Percentiles rank a stretch among this genome's conserved stretches.
These are phyloP conservation scores for Palythoa caribaeorum DNA, from an alignment of 92 coral and sea anemone species.

Conservation along the genomic window DNA sequence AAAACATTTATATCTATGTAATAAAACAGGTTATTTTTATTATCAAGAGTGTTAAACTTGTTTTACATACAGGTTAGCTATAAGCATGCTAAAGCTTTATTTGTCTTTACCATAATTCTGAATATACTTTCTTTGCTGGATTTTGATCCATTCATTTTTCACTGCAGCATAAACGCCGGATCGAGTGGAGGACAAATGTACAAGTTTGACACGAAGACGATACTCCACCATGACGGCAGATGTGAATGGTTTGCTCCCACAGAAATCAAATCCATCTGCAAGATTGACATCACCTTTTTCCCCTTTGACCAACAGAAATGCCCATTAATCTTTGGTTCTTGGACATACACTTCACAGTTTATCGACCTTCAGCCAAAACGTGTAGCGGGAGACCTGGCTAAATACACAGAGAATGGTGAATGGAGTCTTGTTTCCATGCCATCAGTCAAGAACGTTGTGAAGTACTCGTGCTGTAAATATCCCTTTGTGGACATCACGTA, in stretches of 20 bases:
- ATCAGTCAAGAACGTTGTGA: slow-evolving; percentile 65
- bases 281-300: slow-evolving; percentile 92
- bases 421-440: slow-evolving; percentile 83
- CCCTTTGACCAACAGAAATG: slow-evolving; percentile 93
- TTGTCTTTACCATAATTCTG: too few species aligned
- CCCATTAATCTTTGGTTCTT: slow-evolving; percentile 84
- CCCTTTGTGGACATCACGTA: slow-evolving; percentile 85
- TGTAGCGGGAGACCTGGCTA: slow-evolving; percentile 77
- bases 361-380: slow-evolving; percentile 71
- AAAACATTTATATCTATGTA: too few species aligned
- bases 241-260: slow-evolving; percentile 92
- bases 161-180: slow-evolving; percentile 76
- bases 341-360: slow-evolving; percentile 83
- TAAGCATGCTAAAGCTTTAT: too few species aligned
- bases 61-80: too few species aligned
- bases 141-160: not conserved
- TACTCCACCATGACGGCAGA: slow-evolving; percentile 74
- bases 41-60: too few species aligned
- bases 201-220: slow-evolving; percentile 87
- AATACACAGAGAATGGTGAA: slow-evolving; percentile 90
- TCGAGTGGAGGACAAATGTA: slow-evolving; percentile 89
- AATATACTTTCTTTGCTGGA: not conserved
- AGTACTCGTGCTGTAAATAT: slow-evolving; percentile 82
- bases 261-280: slow-evolving; percentile 91
- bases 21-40: too few species aligned